Percentiles rank a stretch among this genome's conserved stretches.
These are phyloP conservation scores for Lissocephala sabroskyi DNA, from an alignment of 2,888 invertebrate species.

Conservation along the genomic window DNA sequence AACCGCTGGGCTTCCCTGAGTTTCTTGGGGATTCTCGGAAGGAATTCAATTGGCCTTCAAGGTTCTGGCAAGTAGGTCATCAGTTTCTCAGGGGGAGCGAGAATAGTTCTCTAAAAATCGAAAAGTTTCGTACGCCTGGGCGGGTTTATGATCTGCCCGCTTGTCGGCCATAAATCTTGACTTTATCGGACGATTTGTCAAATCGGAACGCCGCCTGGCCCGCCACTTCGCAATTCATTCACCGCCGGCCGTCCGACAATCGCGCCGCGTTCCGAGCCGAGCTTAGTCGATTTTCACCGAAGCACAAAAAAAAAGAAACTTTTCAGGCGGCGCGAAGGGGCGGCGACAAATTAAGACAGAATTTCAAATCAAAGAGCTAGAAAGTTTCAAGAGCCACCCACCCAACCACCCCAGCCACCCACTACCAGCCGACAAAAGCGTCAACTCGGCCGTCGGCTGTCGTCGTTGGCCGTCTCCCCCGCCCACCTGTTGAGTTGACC, in stretches of 20 bases:
- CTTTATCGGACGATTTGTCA: constrained; percentile 60
- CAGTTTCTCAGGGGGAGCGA: too few species aligned
- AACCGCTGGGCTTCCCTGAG: too few species aligned
- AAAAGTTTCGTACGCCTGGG: too few species aligned
- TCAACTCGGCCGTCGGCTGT: too few species aligned
- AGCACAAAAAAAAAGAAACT: constrained; percentile 17
- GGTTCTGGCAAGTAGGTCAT: too few species aligned
- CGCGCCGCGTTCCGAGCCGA: constrained; percentile 6
- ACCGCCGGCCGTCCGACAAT: constrained; percentile 2
- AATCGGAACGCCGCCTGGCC: constrained; percentile 40
- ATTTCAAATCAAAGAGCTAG: constrained; percentile 6
- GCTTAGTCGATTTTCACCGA: constrained; percentile 29
- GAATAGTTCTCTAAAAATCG: too few species aligned
- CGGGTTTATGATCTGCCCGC: too few species aligned
- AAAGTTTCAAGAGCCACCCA: constrained; percentile 1
- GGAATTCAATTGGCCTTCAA: too few species aligned
- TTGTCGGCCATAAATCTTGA: constrained; percentile 53
- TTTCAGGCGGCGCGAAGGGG: constrained; percentile 34
- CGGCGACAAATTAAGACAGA: too few species aligned
- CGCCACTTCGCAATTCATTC: constrained; percentile 2
- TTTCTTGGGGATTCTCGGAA: too few species aligned
- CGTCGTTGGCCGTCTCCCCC: background rate
- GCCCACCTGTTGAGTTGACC: constrained; percentile 56
- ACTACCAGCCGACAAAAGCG: constrained; percentile 10
- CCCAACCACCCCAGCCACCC: constrained; percentile 22